Evolutionary conservation across 2,797 vertebrate species (phyloP).

Genomic region (Aldrovandia affinis): DNA sequence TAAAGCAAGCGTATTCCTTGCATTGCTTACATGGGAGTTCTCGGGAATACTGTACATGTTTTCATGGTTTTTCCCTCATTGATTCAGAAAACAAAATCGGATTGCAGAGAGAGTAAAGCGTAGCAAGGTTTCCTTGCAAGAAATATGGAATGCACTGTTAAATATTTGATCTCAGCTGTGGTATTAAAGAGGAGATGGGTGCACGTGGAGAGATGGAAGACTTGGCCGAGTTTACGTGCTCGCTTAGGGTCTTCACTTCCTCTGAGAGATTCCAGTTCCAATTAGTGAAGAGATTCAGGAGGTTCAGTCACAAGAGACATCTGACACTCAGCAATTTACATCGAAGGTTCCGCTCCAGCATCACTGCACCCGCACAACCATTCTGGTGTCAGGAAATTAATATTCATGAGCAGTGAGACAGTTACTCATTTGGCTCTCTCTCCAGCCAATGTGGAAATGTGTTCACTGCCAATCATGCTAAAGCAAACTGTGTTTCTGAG

Average conservation of each 20-base stretch:
- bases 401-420: neutral
- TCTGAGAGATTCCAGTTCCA: neutral
- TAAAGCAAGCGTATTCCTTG: no score
- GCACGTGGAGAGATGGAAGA: no score
- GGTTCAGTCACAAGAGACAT: neutral
- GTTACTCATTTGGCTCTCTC: neutral
- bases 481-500: neutral
- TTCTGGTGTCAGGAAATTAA: neutral
- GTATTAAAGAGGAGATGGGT: no score
- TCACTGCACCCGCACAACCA: neutral
- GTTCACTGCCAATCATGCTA: neutral
- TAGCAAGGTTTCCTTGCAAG: no score
- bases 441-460: neutral
- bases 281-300: neutral
- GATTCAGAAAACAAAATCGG: no score
- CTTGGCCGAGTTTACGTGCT: no score
- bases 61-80: no score
- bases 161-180: no score
- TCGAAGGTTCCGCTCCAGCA: neutral
- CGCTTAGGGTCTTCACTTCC: neutral
- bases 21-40: no score
- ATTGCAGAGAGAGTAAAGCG: no score
- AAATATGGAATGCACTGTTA: no score
- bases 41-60: no score
- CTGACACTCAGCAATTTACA: neutral